A percentile compares a stretch with the other conserved stretches of the same genome.
Conservation (phyloP, 2,797 vertebrate species). For the Botia almorhae region DNA sequence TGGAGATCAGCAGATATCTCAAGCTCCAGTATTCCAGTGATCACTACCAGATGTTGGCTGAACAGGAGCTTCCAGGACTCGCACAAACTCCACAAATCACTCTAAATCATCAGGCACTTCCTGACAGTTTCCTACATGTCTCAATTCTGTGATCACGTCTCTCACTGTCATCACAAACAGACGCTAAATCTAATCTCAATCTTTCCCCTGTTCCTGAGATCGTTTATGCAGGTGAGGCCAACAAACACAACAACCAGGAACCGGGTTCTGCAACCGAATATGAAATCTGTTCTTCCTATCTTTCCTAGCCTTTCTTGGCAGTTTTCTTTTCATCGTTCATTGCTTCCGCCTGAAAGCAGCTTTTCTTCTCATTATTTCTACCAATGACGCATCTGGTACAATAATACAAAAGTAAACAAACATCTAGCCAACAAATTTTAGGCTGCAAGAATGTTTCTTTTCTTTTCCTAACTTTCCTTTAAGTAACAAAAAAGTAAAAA, state of each 20-base stretch:
- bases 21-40: slow-evolving; percentile 45
- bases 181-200: slow-evolving; percentile 57
- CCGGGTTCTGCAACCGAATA: slow-evolving; percentile 18
- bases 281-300: slow-evolving; percentile 39
- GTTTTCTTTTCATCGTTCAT: slow-evolving; percentile 10
- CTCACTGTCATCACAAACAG: slow-evolving; percentile 67
- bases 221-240: slow-evolving; percentile 43
- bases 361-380: slow-evolving; percentile 29
- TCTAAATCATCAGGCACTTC: slow-evolving; percentile 79
- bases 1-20: slow-evolving; percentile 57
- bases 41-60: slow-evolving; percentile 83
- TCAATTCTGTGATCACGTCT: slow-evolving; percentile 54
- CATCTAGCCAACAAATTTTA: too few species aligned
- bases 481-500: too few species aligned
- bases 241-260: slow-evolving; percentile 34
- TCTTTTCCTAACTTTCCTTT: too few species aligned
- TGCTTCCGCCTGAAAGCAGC: slow-evolving; percentile 40
- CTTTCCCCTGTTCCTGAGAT: slow-evolving; percentile 4
- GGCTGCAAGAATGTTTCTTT: too few species aligned
- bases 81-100: slow-evolving; percentile 68
- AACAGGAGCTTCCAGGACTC: slow-evolving; percentile 67
- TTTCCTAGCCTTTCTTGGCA: not conserved
- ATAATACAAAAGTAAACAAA: slow-evolving; percentile 66
- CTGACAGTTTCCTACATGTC: slow-evolving; percentile 68
- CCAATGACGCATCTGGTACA: not conserved